phyloP scores from a whole-genome alignment of 2,113 vertebrate genomes.

The Poecilia latipinna region DNA sequence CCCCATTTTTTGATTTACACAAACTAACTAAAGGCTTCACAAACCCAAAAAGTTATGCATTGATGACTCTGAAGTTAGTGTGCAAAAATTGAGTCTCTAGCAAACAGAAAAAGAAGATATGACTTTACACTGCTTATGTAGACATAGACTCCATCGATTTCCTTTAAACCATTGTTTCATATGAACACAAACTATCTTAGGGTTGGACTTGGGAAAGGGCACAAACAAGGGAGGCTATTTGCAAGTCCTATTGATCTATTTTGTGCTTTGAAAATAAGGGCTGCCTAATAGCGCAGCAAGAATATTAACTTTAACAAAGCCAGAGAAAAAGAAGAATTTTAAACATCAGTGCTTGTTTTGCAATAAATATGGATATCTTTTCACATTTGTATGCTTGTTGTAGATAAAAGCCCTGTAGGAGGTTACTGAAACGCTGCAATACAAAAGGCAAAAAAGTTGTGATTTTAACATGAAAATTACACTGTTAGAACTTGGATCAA shows the following conservation, averaged over 20 bases:
- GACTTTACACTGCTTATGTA: too few species aligned
- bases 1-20: too few species aligned
- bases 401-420: constrained; percentile 2
- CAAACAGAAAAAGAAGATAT: too few species aligned
- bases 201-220: not conserved
- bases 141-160: too few species aligned
- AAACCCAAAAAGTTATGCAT: too few species aligned
- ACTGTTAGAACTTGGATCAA: constrained; percentile 15
- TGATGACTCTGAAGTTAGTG: too few species aligned
- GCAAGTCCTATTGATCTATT: constrained; percentile 5
- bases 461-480: constrained; percentile 17
- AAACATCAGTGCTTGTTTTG: constrained; percentile 9
- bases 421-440: constrained; percentile 6
- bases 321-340: not conserved
- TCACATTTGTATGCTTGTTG: constrained; percentile 12
- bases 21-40: too few species aligned
- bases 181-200: not conserved
- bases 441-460: constrained; percentile 8
- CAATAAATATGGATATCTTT: constrained; percentile 11
- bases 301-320: constrained; percentile 34
- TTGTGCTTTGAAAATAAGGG: constrained; percentile 30
- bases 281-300: constrained; percentile 14
- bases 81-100: too few species aligned
- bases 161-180: too few species aligned
- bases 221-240: constrained; percentile 2